Base-by-base conservation (phyloP, 1,140 invertebrate genomes). In the Trichonephila clavipes region DNA sequence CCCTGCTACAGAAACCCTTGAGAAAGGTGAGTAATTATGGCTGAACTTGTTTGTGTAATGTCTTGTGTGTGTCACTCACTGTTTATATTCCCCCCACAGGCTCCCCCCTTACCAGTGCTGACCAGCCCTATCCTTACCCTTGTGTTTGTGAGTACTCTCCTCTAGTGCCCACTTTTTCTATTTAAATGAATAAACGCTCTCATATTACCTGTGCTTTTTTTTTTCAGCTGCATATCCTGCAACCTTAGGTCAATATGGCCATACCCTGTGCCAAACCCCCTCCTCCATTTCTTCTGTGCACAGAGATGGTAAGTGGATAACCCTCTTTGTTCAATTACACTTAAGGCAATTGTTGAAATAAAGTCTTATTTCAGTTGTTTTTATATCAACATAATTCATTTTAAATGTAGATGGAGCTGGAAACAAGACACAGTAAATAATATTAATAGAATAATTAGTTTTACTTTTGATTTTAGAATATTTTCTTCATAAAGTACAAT, bases 191-290 rank as follows among this genome's bases (percentile, higher is more conserved):
- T 64, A 18, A 64, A 77, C 24, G 40, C 62, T 40, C 10, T 58
- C 19, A 72, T 44, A 21, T 77, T 8, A 90, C n/a, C 61, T 34
- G 14, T 28, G 2, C 58, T 61, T 77, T 83, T 64, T 51, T 82
- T 40, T 96, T 97, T 97, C 97, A 97, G 97, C 98, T 97, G 98
- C 98, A 96, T 99, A 98, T 96, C 98, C 98, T 96, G 97, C 98
- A 96, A 98, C 88, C 10, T 81, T 98, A 97, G 97, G 98, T 95
- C 98, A 99, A 97, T 98, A 98, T 97, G 98, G 99, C 97, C 98
- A 98, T 95, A 97, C 99, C 95, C 97, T 98, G 95, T 98, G 98
- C 96, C 98, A 98, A 96, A 97, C 98, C 96, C 97, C 98, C 95
- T 97, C 98, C 95, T 97, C 98, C 34, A 19, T 77, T 96, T 97